Conservation (phyloP, 2,797 vertebrate genomes). For the Myotis daubentonii region DNA sequence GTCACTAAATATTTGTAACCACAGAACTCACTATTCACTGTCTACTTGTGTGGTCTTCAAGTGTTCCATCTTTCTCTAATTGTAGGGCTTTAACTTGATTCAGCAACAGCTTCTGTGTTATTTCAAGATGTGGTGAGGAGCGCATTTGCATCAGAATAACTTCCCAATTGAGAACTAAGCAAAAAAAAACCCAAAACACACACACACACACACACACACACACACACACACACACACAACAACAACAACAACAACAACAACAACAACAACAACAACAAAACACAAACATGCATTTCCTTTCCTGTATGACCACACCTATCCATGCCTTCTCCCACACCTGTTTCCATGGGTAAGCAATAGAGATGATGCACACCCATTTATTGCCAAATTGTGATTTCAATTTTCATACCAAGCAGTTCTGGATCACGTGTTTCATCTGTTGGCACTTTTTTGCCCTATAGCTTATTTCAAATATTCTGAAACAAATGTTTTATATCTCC, state of each 20-base stretch:
- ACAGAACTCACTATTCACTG: slow-evolving; percentile 7
- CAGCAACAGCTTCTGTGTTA: neutral
- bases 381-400: neutral
- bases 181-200: neutral
- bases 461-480: slow-evolving; percentile 27
- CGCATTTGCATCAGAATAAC: neutral
- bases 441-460: neutral
- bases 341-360: neutral
- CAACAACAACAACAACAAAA: no score
- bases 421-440: neutral
- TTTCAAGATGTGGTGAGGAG: neutral
- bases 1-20: slow-evolving; percentile 46
- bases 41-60: slow-evolving; percentile 66
- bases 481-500: slow-evolving; percentile 30
- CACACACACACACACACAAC: no score
- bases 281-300: neutral
- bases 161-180: neutral
- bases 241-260: no score
- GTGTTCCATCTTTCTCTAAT: slow-evolving; percentile 56
- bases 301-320: no score
- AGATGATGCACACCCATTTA: neutral
- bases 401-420: neutral
- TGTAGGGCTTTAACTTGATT: neutral
- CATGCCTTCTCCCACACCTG: neutral
- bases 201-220: no score